These are phyloP conservation scores for Petromus typicus DNA, from an alignment of 2,113 vertebrate species.

Conservation along the genomic window DNA sequence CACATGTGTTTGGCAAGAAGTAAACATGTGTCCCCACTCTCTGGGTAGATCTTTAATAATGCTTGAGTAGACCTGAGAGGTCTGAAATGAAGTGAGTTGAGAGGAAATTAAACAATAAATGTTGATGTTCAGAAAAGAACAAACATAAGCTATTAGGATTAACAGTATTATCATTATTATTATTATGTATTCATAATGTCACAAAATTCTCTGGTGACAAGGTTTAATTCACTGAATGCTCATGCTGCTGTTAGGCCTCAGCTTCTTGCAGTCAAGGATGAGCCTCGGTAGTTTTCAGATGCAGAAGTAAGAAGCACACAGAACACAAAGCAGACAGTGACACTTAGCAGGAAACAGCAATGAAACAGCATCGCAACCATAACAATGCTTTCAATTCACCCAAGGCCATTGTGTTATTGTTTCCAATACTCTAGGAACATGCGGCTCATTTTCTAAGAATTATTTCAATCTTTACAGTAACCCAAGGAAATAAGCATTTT, in stretches of 20 bases:
- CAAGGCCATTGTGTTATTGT: too few species aligned
- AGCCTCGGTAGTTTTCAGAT: not conserved
- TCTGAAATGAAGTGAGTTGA: not conserved
- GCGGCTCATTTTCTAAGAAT: not conserved
- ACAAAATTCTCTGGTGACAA: not conserved
- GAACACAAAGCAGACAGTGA: not conserved
- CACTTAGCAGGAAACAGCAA: not conserved
- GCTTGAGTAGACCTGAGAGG: not conserved
- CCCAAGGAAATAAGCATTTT: not conserved
- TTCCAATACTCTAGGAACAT: not conserved
- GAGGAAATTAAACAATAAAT: not conserved
- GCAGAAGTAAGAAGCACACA: not conserved
- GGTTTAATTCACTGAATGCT: not conserved
- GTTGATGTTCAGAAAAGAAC: not conserved
- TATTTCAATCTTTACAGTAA: not conserved
- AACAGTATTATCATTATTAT: not conserved
- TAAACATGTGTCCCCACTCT: not conserved
- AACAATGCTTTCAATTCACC: too few species aligned
- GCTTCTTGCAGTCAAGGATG: not conserved
- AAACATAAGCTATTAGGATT: not conserved
- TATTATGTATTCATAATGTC: not conserved
- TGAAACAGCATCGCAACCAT: not conserved
- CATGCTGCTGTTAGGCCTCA: not conserved
- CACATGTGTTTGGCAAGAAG: not conserved
- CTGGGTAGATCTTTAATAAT: not conserved